Evolutionary conservation across 2,113 vertebrate species (phyloP).

Genomic region (Odontesthes bonariensis): DNA sequence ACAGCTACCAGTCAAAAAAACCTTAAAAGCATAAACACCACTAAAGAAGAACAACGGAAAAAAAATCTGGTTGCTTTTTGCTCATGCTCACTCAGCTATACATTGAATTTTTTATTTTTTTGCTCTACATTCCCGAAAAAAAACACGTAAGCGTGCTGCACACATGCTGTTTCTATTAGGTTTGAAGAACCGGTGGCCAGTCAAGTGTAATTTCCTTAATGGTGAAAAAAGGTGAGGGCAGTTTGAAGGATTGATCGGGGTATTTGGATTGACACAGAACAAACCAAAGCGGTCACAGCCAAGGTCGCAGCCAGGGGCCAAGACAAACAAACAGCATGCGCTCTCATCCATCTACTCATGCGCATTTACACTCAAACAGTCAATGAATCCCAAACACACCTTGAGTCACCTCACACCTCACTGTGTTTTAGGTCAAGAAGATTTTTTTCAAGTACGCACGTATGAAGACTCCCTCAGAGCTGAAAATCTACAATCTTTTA

Average conservation of each 20-base stretch:
- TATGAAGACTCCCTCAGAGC: not conserved
- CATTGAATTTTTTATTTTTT: not conserved
- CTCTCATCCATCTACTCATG: slow-evolving; percentile 33
- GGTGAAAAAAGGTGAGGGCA: slow-evolving; percentile 53
- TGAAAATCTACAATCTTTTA: not conserved
- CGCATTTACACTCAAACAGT: slow-evolving; percentile 36
- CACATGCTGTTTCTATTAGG: slow-evolving; percentile 40
- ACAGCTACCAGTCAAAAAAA: not conserved
- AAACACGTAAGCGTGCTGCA: slow-evolving; percentile 12
- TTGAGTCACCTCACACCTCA: slow-evolving; percentile 23
- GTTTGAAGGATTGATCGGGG: slow-evolving; percentile 79
- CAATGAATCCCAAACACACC: slow-evolving; percentile 40
- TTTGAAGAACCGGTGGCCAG: slow-evolving; percentile 54
- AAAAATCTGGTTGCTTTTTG: too few species aligned
- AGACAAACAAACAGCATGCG: slow-evolving; percentile 71
- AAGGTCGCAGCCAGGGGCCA: slow-evolving; percentile 71
- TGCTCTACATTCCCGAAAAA: slow-evolving; percentile 39
- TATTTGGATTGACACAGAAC: slow-evolving; percentile 81
- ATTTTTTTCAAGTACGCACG: not conserved
- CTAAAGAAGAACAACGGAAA: too few species aligned
- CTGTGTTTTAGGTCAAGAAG: slow-evolving; percentile 17
- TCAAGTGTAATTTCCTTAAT: slow-evolving; percentile 75
- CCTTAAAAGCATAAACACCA: too few species aligned
- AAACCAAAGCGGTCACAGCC: slow-evolving; percentile 65
- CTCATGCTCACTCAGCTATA: too few species aligned